Evolutionary conservation across 2,797 vertebrate species (phyloP).

Genomic region (Chanos chanos): DNA sequence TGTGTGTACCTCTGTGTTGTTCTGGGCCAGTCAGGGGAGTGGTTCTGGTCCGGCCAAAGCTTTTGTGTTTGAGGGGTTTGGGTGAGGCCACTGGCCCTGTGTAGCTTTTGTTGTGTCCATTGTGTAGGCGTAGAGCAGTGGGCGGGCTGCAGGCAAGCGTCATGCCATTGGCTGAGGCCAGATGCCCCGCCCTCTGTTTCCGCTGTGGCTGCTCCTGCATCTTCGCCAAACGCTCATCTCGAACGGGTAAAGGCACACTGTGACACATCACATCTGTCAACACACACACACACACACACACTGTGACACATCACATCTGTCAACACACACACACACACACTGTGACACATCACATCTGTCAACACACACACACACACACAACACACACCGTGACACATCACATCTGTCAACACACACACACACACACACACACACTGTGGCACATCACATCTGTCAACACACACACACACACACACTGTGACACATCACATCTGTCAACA

Average conservation of each 20-base stretch:
- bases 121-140: slow-evolving; percentile 57
- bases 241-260: slow-evolving; percentile 49
- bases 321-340: neutral
- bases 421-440: neutral
- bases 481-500: no score
- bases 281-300: neutral
- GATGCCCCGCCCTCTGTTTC: slow-evolving; percentile 68
- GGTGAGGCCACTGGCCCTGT: slow-evolving; percentile 44
- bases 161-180: slow-evolving; percentile 49
- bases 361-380: neutral
- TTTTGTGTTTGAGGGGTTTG: slow-evolving; percentile 62
- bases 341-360: neutral
- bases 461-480: neutral
- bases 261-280: slow-evolving; percentile 33
- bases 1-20: no score
- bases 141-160: slow-evolving; percentile 50
- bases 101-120: slow-evolving; percentile 63
- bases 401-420: no score
- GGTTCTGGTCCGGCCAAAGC: slow-evolving; percentile 59
- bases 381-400: no score
- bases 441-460: no score
- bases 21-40: slow-evolving; percentile 55
- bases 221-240: slow-evolving; percentile 69
- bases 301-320: neutral
- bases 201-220: slow-evolving; percentile 73